A percentile compares a stretch with the other conserved stretches of the same genome.
Evolutionary conservation across 2,888 invertebrate genomes (phyloP).

Genomic region (Tetragnatha montana): DNA sequence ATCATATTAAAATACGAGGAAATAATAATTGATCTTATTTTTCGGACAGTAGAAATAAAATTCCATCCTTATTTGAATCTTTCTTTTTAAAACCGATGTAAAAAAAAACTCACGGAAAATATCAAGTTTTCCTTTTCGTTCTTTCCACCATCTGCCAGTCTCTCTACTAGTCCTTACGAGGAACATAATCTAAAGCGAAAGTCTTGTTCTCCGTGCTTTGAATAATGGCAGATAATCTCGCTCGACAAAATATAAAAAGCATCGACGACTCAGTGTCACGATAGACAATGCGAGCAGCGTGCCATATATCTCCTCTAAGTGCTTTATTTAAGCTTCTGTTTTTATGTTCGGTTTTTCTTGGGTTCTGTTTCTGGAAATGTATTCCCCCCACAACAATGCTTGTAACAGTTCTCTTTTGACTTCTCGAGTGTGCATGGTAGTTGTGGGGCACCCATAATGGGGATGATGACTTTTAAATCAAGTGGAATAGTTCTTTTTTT

Average conservation of each 20-base stretch:
- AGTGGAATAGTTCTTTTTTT: not conserved
- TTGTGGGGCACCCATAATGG: constrained; percentile 15
- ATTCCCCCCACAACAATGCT: constrained; percentile 1
- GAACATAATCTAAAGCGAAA: constrained; percentile 8
- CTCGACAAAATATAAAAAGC: constrained; percentile 33
- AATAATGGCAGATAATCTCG: constrained; percentile 45
- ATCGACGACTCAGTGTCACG: constrained; percentile 18
- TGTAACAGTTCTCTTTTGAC: not conserved
- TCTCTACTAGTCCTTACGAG: not conserved
- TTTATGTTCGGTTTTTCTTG: constrained; percentile 11
- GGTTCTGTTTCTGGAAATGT: constrained; percentile 19
- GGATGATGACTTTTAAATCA: constrained; percentile 8
- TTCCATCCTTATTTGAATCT: not conserved
- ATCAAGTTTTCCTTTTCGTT: not conserved
- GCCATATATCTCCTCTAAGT: constrained; percentile 19
- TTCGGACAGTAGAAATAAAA: no score
- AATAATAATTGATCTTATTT: no score
- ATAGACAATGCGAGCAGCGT: constrained; percentile 41
- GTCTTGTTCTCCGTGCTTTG: constrained; percentile 20
- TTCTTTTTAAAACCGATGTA: not conserved
- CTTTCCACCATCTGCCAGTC: not conserved
- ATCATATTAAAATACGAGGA: no score
- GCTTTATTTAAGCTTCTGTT: not conserved
- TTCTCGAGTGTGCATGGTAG: not conserved
- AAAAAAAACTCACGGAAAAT: not conserved